Conservation (phyloP, 2,888 invertebrate genomes). For the Linnaemya vulpina region DNA sequence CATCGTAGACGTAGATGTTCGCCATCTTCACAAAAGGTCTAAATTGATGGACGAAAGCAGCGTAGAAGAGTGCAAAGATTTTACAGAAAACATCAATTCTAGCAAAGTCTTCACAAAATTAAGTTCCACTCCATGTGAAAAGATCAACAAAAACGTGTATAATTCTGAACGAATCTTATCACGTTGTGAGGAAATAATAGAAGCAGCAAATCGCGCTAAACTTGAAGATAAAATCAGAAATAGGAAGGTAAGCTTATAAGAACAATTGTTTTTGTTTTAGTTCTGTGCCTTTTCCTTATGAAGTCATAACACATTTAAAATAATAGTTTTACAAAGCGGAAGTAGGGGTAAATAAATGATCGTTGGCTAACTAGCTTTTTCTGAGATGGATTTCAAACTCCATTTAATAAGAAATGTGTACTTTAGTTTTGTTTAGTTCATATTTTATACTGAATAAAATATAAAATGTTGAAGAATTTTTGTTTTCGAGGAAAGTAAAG, state of each 20-base stretch:
- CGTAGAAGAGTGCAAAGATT: constrained; percentile 31
- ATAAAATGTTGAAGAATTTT: too few species aligned
- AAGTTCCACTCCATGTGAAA: constrained; percentile 37
- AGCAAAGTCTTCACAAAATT: constrained; percentile 30
- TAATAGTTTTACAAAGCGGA: too few species aligned
- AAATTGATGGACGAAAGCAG: constrained; percentile 49
- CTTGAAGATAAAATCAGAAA: constrained; percentile 74
- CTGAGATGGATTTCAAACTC: too few species aligned
- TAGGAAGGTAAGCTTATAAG: constrained; percentile 74
- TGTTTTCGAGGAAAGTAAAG: too few species aligned
- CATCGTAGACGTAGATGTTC: constrained; percentile 54
- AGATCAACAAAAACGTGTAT: not conserved
- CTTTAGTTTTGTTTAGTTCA: too few species aligned
- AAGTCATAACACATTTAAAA: too few species aligned
- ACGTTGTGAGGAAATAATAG: constrained; percentile 77
- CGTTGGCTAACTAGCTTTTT: too few species aligned
- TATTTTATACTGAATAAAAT: too few species aligned
- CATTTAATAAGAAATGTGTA: too few species aligned
- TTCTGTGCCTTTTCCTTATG: too few species aligned
- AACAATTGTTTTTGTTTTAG: not conserved
- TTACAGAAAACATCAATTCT: constrained; percentile 30
- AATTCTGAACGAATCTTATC: constrained; percentile 72
- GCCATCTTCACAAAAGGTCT: constrained; percentile 58
- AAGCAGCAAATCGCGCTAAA: constrained; percentile 78
- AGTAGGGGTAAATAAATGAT: too few species aligned